These are phyloP conservation scores for Drosophila cognata DNA, from an alignment of 2,888 invertebrate genomes.

Conservation along the genomic window DNA sequence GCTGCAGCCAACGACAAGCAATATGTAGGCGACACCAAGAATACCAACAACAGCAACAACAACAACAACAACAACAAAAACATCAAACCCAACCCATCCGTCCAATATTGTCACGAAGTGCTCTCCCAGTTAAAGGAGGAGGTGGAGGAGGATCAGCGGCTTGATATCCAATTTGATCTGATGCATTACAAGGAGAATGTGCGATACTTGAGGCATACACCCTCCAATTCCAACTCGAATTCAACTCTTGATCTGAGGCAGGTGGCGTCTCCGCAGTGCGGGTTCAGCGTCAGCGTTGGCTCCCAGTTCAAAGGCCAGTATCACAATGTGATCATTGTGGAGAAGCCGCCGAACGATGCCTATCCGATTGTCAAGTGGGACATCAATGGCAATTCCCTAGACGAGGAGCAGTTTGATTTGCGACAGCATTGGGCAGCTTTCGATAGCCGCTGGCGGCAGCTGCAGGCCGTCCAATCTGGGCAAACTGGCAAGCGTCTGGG, in stretches of 20 bases:
- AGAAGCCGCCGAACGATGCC: constrained; percentile 74
- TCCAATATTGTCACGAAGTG: constrained; percentile 60
- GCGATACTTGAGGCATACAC: constrained; percentile 83
- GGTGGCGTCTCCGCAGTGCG: constrained; percentile 34
- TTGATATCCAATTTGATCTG: constrained; percentile 80
- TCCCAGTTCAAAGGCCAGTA: constrained; percentile 78
- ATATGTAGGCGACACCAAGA: constrained; percentile 24
- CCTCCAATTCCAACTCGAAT: constrained; percentile 83
- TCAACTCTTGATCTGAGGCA: constrained; percentile 73
- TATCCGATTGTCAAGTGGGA: constrained; percentile 83
- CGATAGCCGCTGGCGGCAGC: constrained; percentile 75
- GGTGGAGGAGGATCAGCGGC: constrained; percentile 34
- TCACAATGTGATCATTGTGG: constrained; percentile 81
- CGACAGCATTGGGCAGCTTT: constrained; percentile 74
- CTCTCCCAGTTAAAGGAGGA: constrained; percentile 21
- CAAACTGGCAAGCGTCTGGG: constrained; percentile 52
- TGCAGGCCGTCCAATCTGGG: constrained; percentile 37
- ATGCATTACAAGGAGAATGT: constrained; percentile 83
- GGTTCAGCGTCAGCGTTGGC: constrained; percentile 79
- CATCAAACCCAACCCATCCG: constrained; percentile 50
- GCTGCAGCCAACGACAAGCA: constrained; percentile 47
- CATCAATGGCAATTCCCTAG: constrained; percentile 83
- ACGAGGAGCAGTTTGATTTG: constrained; percentile 73
- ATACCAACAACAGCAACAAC: constrained; percentile 15
- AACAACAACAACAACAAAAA: constrained; percentile 17